Base-by-base conservation (phyloP, 2,113 vertebrate species). In the Pagrus major region DNA sequence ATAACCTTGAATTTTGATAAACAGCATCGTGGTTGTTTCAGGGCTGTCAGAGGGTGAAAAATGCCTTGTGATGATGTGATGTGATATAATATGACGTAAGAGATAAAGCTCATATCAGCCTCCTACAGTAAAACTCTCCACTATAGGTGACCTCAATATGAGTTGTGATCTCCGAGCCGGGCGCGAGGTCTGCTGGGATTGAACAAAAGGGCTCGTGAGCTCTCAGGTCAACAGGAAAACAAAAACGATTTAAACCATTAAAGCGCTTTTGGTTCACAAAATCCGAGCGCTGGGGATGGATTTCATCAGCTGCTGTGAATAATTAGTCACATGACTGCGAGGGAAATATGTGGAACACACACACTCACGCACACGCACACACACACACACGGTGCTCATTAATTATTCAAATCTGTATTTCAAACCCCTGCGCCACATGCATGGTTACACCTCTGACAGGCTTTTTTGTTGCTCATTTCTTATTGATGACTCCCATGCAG, bases 311-410 rank as follows among this genome's bases (percentile, higher is more conserved):
- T 69, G 65, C 68, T n/a, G 25, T 49, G 64, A 80, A 84, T 84
- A 88, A 90, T 84, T 85, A 83, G 85, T 76, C 79, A 81, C 71
- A 29, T 83, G 59, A 77, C 44, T 66, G 78, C 81, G 79, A 85
- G 76, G 81, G 72, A 89, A 78, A 73, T 51, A 58, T 86, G 60
- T 79, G 71, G 47, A 78, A 86, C 74, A 82, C 85, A 82, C 33
- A 76, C 77, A 61, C 41, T 33, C 39, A 71, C 59, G 58, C n/a
- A 41, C 39, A 64, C 54, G 47, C 51, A 35, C 58, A 44, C 56
- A 35, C 31, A 25, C 25, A 44, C 71, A 70, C 21, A 8, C 27
- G 10, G 41, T 11, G 4, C 67, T 81, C 42, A 85, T 88, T 25
- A 27, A 87, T 91, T 69, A 89, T 91, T 88, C 76, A 91, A 25